A percentile compares a stretch with the other conserved stretches of the same genome.
Evolutionary conservation across 2,113 vertebrate species (phyloP).

Genomic region (Diglossa brunneiventris): DNA sequence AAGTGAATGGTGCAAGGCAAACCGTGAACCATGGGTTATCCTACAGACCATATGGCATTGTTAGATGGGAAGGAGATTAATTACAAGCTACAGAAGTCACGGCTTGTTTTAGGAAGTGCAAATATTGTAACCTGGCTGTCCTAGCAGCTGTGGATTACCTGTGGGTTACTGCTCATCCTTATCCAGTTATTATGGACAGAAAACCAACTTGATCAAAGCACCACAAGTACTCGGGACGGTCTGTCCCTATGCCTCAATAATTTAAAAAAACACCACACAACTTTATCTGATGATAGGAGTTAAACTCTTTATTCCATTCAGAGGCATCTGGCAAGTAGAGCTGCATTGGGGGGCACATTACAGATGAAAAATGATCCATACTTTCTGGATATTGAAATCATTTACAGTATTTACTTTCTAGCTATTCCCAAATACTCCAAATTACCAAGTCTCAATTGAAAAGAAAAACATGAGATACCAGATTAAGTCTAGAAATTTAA

Average conservation of each 20-base stretch:
- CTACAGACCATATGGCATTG: neutral
- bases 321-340: constrained; percentile 98
- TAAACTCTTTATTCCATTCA: constrained; percentile 90
- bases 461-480: constrained; percentile 86
- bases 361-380: constrained; percentile 81
- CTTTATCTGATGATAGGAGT: constrained; percentile 67
- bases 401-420: constrained; percentile 80
- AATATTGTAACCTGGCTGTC: neutral
- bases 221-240: neutral
- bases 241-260: neutral
- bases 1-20: neutral
- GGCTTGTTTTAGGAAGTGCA: neutral
- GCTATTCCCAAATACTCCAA: constrained; percentile 83
- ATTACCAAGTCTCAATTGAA: constrained; percentile 82
- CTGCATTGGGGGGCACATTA: constrained; percentile 90
- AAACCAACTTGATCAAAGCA: neutral
- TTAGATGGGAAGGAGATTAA: neutral
- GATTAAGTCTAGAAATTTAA: constrained; percentile 86
- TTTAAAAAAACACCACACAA: constrained; percentile 26
- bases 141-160: neutral
- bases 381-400: constrained; percentile 75
- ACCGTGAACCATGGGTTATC: rapidly evolving
- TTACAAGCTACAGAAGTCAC: neutral
- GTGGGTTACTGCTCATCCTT: neutral
- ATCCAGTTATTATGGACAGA: neutral